phyloP scores from a whole-genome alignment of 92 coral and sea anemone genomes.

The Porites divaricata region DNA sequence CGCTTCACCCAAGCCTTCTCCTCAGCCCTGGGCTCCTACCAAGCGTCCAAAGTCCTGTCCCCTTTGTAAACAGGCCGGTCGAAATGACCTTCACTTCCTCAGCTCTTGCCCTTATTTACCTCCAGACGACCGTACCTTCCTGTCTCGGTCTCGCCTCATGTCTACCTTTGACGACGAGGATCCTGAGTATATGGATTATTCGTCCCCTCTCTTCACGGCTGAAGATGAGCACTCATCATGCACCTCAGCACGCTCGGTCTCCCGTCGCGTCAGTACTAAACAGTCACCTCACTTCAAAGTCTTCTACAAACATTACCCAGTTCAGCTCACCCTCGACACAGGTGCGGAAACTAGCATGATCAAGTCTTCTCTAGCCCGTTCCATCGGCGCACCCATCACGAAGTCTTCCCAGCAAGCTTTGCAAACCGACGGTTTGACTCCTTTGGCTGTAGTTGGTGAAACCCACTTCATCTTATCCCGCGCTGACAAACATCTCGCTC shows the following conservation, averaged over 20 bases:
- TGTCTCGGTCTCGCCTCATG: constrained; percentile 42
- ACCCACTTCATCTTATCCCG: constrained; percentile 39
- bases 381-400: constrained; percentile 28
- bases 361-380: constrained; percentile 32
- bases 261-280: constrained; percentile 57
- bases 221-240: constrained; percentile 15
- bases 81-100: constrained; percentile 57
- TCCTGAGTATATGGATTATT: constrained; percentile 12
- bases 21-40: constrained; percentile 10
- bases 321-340: constrained; percentile 51
- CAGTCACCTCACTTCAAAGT: constrained; percentile 56
- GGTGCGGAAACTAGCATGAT: constrained; percentile 41
- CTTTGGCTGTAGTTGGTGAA: constrained; percentile 57
- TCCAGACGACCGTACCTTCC: constrained; percentile 43
- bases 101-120: constrained; percentile 67
- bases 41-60: constrained; percentile 53
- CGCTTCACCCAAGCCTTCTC: too few species aligned
- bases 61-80: constrained; percentile 58
- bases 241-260: constrained; percentile 32
- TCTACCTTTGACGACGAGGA: constrained; percentile 38
- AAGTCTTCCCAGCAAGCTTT: constrained; percentile 55
- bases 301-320: constrained; percentile 53
- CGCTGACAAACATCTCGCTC: constrained; percentile 39
- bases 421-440: constrained; percentile 58
- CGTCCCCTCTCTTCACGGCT: neutral